Evolutionary conservation across 1,140 invertebrate genomes (phyloP), one percentile per base, ranked within the genome.

Genomic region (Lasioglossum albipes): DNA sequence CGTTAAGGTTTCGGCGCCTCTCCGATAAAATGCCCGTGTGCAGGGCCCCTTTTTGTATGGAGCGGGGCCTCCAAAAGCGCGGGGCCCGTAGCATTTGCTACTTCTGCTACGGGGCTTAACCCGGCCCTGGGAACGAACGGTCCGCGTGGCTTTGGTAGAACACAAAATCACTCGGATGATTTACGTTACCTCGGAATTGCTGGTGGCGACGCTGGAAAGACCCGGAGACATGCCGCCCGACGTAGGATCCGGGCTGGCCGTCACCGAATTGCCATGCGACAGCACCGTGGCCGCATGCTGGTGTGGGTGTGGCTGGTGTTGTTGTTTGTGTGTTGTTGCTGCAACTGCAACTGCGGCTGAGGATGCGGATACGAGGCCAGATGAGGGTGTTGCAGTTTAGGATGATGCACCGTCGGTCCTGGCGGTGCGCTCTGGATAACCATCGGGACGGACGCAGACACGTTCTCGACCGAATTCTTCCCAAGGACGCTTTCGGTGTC

Each of bases 151-250:
- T 20, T n/a, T 7, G 52, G 5, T 16, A 7, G 13, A 18, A 54
- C 3, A n/a, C 20, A n/a, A 59, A 59, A 20, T 59, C 18, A 1
- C n/a, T 7, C 10, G 7, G n/a, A 16, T 4, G 45, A 20, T 27
- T 49, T 7, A 49, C 20, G 2, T 42, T 91, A 97, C 96, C 94
- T 97, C 96, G 9, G 96, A 97, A 85, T 96, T 95, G 90, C 95
- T 96, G 13, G 95, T 96, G 36, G 95, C 95, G 36, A 95, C 95
- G 59, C 96, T 96, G 89, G 96, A 96, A 18, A 96, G 88, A 41
- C 95, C 95, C 0, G 96, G 96, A 5, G 96, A 96, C 92, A 96
- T 95, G 27, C 94, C 93, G 52, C 93, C 93, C 66, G 93, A 94
- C 16, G 93, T 86, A 20, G 89, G 91, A 85, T 96, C 95, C 0